Evolutionary conservation across 2,888 invertebrate genomes (phyloP), one percentile per base, ranked within the genome.

Genomic region (Hemaris fuciformis): DNA sequence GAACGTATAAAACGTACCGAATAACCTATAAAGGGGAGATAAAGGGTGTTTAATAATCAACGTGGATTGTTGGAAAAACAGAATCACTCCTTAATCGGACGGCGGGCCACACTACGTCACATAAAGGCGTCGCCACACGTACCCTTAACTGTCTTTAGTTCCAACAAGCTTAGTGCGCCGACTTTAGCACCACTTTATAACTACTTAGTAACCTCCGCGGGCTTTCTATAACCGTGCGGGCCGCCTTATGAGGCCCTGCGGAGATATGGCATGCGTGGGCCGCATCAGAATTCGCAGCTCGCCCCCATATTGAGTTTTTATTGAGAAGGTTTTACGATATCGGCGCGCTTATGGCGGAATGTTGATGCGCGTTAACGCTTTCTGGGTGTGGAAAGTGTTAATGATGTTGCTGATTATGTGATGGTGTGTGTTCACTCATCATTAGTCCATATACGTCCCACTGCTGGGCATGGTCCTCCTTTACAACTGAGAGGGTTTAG

Each of bases 231-330:
- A 59, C 20, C 43, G 25, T 53, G 31, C 31, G 31, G 27, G 38
- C 38, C 10, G 38, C 38, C 38, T 38, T 38, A 38, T n/a, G 38
- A 38, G 38, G 38, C 38, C 38, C 38, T n/a, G 38, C 38, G 38
- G 38, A 38, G 38, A 38, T 38, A 15, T 25, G 48, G 23, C 43
- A 13, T 3, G 46, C 57, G 61, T 31, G 46, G 46, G 22, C 61
- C 56, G 43, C 56, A 56, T 57, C 31, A 27, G 43, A 57, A 56
- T 43, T 31, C 61, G 31, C 31, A 13, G 27, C 10, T 31, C 53
- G 15, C 31, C 31, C 88, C 88, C 86, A 86, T 88, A 89, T 85
- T 80, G 85, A 82, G 83, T 79, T 84, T 83, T 87, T 85, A 86
- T 81, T 79, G 77, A 75, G 76, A 77, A 67, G 74, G 76, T 75